Evolutionary conservation across 2,797 vertebrate genomes (phyloP).

Genomic region (Leptoclinus maculatus): DNA sequence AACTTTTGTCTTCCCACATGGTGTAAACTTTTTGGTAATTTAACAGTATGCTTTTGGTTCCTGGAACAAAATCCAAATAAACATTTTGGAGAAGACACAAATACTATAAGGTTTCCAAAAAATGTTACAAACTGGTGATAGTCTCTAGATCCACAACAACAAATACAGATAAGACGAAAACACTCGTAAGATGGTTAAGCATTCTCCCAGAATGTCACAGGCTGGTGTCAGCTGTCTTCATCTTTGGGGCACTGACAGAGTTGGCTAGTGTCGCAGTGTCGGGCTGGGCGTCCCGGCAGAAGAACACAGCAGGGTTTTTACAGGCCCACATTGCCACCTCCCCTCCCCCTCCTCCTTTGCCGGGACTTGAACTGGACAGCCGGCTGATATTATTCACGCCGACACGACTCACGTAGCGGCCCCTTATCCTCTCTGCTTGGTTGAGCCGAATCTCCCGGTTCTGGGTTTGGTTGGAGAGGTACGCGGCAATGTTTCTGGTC

Average conservation of each 20-base stretch:
- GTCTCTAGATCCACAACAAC: not conserved
- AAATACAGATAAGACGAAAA: not conserved
- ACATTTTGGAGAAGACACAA: not conserved
- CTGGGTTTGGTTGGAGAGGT: slow-evolving; percentile 82
- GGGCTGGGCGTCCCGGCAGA: slow-evolving; percentile 89
- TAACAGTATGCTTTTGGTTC: not conserved
- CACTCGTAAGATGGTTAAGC: not conserved
- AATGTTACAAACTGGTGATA: not conserved
- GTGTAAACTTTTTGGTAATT: not conserved
- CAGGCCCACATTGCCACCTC: slow-evolving; percentile 94
- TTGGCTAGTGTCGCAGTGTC: slow-evolving; percentile 72
- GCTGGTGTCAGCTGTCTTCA: slow-evolving; percentile 85
- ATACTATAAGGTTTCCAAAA: slow-evolving; percentile 5
- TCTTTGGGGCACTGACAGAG: slow-evolving; percentile 73
- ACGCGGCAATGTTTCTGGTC: slow-evolving; percentile 88
- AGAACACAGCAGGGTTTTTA: slow-evolving; percentile 92
- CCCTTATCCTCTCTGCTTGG: slow-evolving; percentile 75
- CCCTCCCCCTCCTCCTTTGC: slow-evolving; percentile 71
- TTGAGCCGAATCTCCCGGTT: slow-evolving; percentile 69
- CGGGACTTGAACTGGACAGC: slow-evolving; percentile 84
- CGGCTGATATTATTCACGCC: slow-evolving; percentile 77
- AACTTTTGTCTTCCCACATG: not conserved
- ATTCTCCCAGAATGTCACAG: slow-evolving; percentile 76
- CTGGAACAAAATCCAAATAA: not conserved
- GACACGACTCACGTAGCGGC: slow-evolving; percentile 77